Evolutionary conservation across 2,888 invertebrate species (phyloP).

Genomic region (Hydrotaea cyrtoneurina): DNA sequence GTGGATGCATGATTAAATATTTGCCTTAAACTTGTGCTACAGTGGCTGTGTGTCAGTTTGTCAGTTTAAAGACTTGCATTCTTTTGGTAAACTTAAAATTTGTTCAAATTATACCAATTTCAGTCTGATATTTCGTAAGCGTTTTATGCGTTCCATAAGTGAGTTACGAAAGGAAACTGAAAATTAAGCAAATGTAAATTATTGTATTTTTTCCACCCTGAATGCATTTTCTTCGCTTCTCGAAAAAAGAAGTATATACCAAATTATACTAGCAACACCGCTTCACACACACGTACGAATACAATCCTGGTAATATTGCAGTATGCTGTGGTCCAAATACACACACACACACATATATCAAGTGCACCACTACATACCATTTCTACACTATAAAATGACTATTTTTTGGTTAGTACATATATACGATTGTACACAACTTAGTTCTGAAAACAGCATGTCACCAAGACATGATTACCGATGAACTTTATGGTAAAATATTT

Average conservation of each 20-base stretch:
- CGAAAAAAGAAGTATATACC: conserved; percentile 16
- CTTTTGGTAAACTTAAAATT: neutral
- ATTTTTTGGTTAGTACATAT: neutral
- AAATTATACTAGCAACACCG: conserved; percentile 13
- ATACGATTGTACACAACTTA: neutral
- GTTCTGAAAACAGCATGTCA: neutral
- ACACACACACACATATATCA: neutral
- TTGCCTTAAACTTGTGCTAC: neutral
- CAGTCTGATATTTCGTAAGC: neutral
- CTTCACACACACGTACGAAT: too few species aligned
- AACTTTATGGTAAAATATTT: too few species aligned
- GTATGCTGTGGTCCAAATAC: neutral
- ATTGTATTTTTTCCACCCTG: conserved; percentile 13
- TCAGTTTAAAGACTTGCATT: neutral
- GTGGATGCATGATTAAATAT: neutral
- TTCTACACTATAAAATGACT: conserved; percentile 30
- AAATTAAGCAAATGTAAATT: conserved; percentile 57
- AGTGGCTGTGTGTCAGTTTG: neutral
- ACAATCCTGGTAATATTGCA: neutral
- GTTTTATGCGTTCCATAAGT: neutral
- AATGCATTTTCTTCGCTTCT: neutral
- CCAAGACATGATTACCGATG: neutral
- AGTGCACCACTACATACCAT: neutral
- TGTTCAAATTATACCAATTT: neutral
- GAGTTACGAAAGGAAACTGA: neutral